Evolutionary conservation across 2,888 invertebrate species (phyloP).

Genomic region (Lycophotia porphyrea): DNA sequence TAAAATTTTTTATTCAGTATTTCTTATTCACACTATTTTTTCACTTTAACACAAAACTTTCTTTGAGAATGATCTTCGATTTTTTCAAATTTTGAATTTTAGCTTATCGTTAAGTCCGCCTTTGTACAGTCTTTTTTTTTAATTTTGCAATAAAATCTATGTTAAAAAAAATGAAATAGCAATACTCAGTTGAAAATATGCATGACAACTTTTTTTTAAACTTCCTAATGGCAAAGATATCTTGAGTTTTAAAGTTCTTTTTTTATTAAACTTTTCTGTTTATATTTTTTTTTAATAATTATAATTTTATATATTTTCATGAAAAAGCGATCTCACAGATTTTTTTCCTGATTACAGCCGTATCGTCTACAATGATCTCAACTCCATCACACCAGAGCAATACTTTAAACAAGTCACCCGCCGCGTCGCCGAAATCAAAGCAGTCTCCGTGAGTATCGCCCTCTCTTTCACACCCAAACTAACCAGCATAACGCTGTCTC

Average conservation of each 20-base stretch:
- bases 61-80: background rate
- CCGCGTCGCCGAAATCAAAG: slow-evolving; percentile 96
- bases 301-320: background rate
- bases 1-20: background rate
- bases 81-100: background rate
- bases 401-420: slow-evolving; percentile 98
- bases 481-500: slow-evolving; percentile 61
- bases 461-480: slow-evolving; percentile 64
- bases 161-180: background rate
- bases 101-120: background rate
- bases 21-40: background rate
- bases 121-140: background rate
- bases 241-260: too few relatives aligned
- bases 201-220: background rate
- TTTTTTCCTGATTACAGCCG: slow-evolving; percentile 90
- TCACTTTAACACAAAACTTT: background rate
- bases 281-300: too few relatives aligned
- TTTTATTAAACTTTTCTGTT: too few relatives aligned
- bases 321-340: background rate
- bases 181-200: background rate
- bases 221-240: background rate
- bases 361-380: slow-evolving; percentile 97
- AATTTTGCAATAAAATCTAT: background rate
- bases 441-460: slow-evolving; percentile 94
- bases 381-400: slow-evolving; percentile 97